Conservation (phyloP, 2,888 invertebrate species). For the Leucoma salicis region DNA sequence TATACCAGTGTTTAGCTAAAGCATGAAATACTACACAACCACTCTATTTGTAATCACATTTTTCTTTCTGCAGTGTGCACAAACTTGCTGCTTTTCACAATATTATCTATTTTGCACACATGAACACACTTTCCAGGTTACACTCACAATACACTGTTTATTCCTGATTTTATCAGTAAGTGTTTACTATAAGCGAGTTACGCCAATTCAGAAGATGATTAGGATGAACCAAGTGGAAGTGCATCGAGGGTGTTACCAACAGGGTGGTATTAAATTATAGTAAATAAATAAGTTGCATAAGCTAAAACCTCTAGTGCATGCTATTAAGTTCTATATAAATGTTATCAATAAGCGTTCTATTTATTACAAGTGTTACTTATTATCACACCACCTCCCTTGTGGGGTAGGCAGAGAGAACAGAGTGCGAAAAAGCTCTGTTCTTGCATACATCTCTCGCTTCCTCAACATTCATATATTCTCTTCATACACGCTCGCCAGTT, state of each 20-base stretch:
- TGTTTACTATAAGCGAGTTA: background rate
- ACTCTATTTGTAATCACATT: constrained; percentile 6
- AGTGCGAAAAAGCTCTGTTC: too few relatives aligned
- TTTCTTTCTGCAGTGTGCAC: too few relatives aligned
- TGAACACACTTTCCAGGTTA: too few relatives aligned
- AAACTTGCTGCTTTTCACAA: too few relatives aligned
- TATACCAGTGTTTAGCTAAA: constrained; percentile 62
- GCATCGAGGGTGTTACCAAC: background rate
- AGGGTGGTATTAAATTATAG: background rate
- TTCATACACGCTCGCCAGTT: too few relatives aligned
- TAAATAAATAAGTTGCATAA: constrained; percentile 25
- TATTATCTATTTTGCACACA: too few relatives aligned
- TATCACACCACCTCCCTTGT: too few relatives aligned
- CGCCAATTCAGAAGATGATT: background rate
- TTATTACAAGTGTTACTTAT: background rate
- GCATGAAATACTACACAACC: constrained; percentile 40
- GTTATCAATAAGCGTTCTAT: constrained; percentile 8
- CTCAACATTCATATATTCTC: too few relatives aligned
- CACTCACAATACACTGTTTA: too few relatives aligned
- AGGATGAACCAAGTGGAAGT: background rate
- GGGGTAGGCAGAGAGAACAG: too few relatives aligned
- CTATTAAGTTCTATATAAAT: constrained; percentile 20
- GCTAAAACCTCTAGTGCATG: constrained; percentile 19
- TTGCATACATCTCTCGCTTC: too few relatives aligned
- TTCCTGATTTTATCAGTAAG: background rate